phyloP scores from a whole-genome alignment of 2,888 invertebrate genomes.

The Cerastis leucographa region DNA sequence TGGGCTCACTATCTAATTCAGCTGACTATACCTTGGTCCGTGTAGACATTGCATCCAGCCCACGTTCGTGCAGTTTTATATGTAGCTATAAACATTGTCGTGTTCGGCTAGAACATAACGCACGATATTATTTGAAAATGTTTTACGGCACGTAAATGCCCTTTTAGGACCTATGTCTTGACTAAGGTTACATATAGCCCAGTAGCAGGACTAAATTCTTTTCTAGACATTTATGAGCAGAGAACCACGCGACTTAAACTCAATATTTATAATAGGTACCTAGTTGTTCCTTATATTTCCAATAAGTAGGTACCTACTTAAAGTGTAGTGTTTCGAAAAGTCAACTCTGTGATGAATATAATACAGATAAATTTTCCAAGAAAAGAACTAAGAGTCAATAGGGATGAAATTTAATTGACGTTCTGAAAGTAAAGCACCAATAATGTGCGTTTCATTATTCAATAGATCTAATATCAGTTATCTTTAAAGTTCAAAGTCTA shows the following conservation, averaged over 20 bases:
- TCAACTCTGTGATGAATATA: background rate
- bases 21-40: constrained; percentile 21
- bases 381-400: background rate
- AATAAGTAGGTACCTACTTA: no score
- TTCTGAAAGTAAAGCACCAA: background rate
- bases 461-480: background rate
- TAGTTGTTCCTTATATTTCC: background rate
- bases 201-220: constrained; percentile 40
- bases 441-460: background rate
- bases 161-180: constrained; percentile 27
- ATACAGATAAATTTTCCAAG: background rate
- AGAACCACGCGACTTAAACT: constrained; percentile 9
- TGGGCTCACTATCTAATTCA: constrained; percentile 32
- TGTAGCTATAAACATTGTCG: constrained; percentile 61
- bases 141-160: constrained; percentile 53
- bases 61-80: constrained; percentile 60
- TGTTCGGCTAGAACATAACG: constrained; percentile 47
- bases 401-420: background rate
- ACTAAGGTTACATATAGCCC: constrained; percentile 11
- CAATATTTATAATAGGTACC: background rate
- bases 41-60: constrained; percentile 52
- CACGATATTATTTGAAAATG: constrained; percentile 57
- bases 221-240: constrained; percentile 24
- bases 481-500: background rate
- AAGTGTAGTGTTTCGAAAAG: background rate